Conservation (phyloP, 2,888 invertebrate species). For the Brachycybe producta region DNA sequence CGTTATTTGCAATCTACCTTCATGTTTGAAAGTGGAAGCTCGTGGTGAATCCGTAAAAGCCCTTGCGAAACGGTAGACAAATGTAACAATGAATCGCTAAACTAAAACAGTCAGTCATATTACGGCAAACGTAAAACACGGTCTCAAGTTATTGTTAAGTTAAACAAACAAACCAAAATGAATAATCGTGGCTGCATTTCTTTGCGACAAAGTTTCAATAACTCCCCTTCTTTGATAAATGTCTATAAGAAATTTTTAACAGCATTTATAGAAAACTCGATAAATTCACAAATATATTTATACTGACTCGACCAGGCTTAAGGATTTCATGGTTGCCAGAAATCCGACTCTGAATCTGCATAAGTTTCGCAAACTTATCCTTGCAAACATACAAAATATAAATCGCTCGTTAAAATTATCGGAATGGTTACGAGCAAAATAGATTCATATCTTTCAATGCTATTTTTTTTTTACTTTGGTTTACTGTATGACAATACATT, state of each 20-base stretch:
- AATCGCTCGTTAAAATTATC: too few species aligned
- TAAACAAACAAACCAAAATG: conserved; percentile 42
- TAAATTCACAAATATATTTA: background rate
- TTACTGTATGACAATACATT: too few species aligned
- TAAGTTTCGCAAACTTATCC: conserved; percentile 42
- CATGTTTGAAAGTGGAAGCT: conserved; percentile 42
- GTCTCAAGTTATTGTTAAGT: background rate
- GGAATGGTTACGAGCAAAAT: too few species aligned
- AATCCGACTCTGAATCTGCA: conserved; percentile 40
- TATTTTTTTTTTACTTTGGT: too few species aligned
- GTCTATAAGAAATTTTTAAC: conserved; percentile 28
- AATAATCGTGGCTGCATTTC: conserved; percentile 49
- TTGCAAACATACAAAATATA: too few species aligned
- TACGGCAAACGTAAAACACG: too few species aligned
- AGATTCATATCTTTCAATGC: too few species aligned
- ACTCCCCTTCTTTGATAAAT: conserved; percentile 48
- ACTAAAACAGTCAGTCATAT: too few species aligned
- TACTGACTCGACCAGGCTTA: conserved; percentile 40
- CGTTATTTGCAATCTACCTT: conserved; percentile 30
- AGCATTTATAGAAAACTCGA: background rate
- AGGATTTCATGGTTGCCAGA: conserved; percentile 39
- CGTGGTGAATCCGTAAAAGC: conserved; percentile 36
- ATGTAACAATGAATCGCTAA: conserved; percentile 39
- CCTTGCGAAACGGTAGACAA: conserved; percentile 32
- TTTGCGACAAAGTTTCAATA: conserved; percentile 50